phyloP scores from a whole-genome alignment of 2,888 invertebrate genomes.

The Laothoe populi region DNA sequence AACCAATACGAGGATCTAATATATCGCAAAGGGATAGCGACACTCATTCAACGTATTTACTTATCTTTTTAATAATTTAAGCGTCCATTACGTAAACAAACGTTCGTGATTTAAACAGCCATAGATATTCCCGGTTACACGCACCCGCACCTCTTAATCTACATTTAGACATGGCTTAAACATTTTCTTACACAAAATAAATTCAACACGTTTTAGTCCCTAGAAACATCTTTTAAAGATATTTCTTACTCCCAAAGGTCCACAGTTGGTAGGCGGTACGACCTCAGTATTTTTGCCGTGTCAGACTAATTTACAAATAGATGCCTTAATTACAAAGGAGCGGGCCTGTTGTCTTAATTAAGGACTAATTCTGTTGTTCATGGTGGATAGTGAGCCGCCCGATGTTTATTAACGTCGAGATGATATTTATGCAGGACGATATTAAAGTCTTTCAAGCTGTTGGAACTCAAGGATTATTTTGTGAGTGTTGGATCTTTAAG shows the following conservation, averaged over 20 bases:
- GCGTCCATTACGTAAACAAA: too few species aligned
- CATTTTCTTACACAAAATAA: not conserved
- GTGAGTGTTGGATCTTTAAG: not conserved
- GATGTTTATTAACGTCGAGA: not conserved
- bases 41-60: too few species aligned
- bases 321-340: slow-evolving; percentile 53
- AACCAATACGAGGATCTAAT: too few species aligned
- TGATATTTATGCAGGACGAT: slow-evolving; percentile 8
- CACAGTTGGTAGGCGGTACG: not conserved
- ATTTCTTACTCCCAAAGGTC: not conserved
- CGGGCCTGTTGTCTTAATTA: slow-evolving; percentile 45
- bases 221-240: slow-evolving; percentile 5
- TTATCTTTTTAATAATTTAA: too few species aligned
- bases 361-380: slow-evolving; percentile 42
- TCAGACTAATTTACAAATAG: slow-evolving; percentile 45
- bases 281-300: slow-evolving; percentile 14
- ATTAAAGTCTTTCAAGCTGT: not conserved
- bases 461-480: not conserved
- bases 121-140: too few species aligned
- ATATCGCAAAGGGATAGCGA: too few species aligned
- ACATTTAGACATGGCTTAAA: too few species aligned
- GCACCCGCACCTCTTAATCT: too few species aligned
- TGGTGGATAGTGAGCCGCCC: slow-evolving; percentile 22
- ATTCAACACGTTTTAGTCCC: not conserved
- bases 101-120: too few species aligned